phyloP scores from a whole-genome alignment of 2,797 vertebrate species.

The Meda fulgida region DNA sequence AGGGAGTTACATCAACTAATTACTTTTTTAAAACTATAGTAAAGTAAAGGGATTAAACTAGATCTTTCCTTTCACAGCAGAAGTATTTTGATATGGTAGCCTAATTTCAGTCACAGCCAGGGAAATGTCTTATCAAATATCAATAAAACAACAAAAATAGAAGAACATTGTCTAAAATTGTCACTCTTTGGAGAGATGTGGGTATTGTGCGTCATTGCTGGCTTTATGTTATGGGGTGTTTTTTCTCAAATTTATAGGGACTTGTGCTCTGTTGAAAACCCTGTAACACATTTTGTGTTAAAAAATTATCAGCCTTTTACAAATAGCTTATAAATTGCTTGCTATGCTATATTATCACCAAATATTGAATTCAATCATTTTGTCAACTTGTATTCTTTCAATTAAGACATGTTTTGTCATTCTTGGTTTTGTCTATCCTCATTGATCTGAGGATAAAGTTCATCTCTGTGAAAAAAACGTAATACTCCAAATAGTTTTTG shows the following conservation, averaged over 20 bases:
- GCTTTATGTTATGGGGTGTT: neutral
- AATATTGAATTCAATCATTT: too few species aligned
- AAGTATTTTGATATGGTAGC: slow-evolving; percentile 13
- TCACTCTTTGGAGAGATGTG: neutral
- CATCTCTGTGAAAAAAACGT: too few species aligned
- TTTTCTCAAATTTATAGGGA: neutral
- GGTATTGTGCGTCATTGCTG: neutral
- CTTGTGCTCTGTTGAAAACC: too few species aligned
- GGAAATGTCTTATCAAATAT: slow-evolving; percentile 14
- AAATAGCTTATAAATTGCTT: too few species aligned
- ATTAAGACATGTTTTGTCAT: too few species aligned
- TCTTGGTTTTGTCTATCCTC: too few species aligned
- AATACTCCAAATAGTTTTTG: too few species aligned
- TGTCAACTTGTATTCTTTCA: too few species aligned
- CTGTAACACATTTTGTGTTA: too few species aligned
- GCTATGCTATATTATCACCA: too few species aligned
- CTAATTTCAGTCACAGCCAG: slow-evolving; percentile 22
- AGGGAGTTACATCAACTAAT: slow-evolving; percentile 40
- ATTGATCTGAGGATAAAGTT: too few species aligned
- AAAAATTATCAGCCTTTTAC: too few species aligned
- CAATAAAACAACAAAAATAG: slow-evolving; percentile 19
- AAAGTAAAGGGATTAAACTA: slow-evolving; percentile 29
- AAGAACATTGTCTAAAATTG: neutral
- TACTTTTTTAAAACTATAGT: slow-evolving; percentile 7
- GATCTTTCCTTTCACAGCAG: slow-evolving; percentile 6